Evolutionary conservation across 2,113 vertebrate species (phyloP).

Genomic region (Ictidomys tridecemlineatus): DNA sequence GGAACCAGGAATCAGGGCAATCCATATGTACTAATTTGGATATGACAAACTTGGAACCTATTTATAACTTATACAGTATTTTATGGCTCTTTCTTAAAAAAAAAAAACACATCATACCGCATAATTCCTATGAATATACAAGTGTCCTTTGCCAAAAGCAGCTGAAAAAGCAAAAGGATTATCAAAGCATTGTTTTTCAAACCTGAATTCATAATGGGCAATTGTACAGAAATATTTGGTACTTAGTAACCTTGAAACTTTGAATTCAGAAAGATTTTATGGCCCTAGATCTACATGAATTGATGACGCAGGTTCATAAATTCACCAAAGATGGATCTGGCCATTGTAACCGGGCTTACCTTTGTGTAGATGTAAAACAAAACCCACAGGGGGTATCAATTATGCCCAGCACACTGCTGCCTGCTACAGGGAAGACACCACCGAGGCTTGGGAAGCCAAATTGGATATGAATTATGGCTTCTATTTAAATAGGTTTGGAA

Average conservation of each 20-base stretch:
- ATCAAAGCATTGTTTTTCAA: slow-evolving; percentile 65
- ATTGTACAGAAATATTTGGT: slow-evolving; percentile 71
- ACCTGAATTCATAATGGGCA: slow-evolving; percentile 62
- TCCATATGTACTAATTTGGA: slow-evolving; percentile 68
- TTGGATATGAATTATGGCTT: not conserved
- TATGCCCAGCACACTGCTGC: not conserved
- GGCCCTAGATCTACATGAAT: slow-evolving; percentile 43
- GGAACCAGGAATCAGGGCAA: slow-evolving; percentile 33
- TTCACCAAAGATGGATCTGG: not conserved
- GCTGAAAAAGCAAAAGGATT: slow-evolving; percentile 63
- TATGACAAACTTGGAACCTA: slow-evolving; percentile 64
- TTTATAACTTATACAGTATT: slow-evolving; percentile 75
- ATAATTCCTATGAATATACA: slow-evolving; percentile 40
- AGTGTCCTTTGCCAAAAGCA: slow-evolving; percentile 58
- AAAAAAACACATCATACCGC: slow-evolving; percentile 56
- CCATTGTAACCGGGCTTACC: not conserved
- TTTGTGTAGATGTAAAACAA: slow-evolving; percentile 21
- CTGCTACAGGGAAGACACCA: not conserved
- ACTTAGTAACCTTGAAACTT: slow-evolving; percentile 70
- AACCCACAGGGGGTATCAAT: not conserved
- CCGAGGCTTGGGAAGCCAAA: not conserved
- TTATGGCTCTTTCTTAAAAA: slow-evolving; percentile 69
- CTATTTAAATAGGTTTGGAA: slow-evolving; percentile 5
- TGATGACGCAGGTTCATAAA: slow-evolving; percentile 68
- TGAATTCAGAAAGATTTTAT: slow-evolving; percentile 60